These are phyloP conservation scores for Ormyrus nitidulus DNA, from an alignment of 2,888 invertebrate species.

Conservation along the genomic window DNA sequence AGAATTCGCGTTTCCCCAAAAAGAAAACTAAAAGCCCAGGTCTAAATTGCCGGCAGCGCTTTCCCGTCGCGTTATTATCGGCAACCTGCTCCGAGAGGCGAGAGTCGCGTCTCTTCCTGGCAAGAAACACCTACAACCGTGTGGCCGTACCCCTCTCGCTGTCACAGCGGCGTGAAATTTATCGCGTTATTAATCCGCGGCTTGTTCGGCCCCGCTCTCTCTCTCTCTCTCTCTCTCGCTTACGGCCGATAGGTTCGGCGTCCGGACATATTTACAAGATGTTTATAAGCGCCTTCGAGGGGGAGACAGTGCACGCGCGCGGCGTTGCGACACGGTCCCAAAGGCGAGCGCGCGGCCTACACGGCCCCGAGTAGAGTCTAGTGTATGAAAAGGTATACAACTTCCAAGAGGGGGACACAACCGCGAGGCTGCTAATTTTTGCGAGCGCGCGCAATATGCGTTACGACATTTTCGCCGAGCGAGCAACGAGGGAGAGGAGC, in stretches of 20 bases:
- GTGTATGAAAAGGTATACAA: not conserved
- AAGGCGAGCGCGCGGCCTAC: conserved; percentile 12
- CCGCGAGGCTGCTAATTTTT: conserved; percentile 10
- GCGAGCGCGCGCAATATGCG: conserved; percentile 2
- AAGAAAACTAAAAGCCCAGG: too few species aligned
- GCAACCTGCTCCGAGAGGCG: too few species aligned
- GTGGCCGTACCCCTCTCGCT: conserved; percentile 8
- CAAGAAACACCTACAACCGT: conserved; percentile 29
- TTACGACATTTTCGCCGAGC: conserved; percentile 36
- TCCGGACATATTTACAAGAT: conserved; percentile 59
- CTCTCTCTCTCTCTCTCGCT: too few species aligned
- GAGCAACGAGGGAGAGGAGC: not conserved
- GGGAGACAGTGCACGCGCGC: not conserved
- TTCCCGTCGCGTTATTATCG: too few species aligned
- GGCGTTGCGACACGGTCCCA: conserved; percentile 31
- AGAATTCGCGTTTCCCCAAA: too few species aligned
- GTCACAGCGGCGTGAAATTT: conserved; percentile 62
- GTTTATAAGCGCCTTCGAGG: conserved; percentile 36
- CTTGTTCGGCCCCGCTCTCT: not conserved
- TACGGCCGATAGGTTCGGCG: conserved; percentile 36
- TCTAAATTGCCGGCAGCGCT: too few species aligned
- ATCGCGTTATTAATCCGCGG: conserved; percentile 66
- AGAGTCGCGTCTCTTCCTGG: not conserved
- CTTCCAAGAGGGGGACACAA: not conserved
- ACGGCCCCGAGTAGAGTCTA: not conserved